phyloP scores from a whole-genome alignment of 2,888 invertebrate genomes.

The Schizotus pectinicornis region DNA sequence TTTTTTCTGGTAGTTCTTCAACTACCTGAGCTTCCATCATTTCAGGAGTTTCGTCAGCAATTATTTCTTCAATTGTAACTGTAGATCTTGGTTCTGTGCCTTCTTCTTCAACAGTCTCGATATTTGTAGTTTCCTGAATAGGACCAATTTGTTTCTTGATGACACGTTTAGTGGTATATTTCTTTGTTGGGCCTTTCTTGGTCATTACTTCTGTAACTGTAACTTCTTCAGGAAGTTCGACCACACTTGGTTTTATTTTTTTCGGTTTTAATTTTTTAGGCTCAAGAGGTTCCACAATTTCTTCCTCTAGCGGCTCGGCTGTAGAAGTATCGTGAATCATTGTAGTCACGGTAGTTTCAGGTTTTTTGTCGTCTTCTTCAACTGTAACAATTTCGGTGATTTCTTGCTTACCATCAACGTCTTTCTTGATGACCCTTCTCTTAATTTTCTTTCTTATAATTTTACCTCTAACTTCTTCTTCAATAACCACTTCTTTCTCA shows the following conservation, averaged over 20 bases:
- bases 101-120: constrained; percentile 49
- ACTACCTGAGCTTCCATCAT: constrained; percentile 32
- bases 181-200: constrained; percentile 32
- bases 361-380: constrained; percentile 58
- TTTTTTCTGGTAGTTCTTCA: constrained; percentile 38
- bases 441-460: constrained; percentile 18
- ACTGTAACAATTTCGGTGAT: constrained; percentile 57
- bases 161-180: constrained; percentile 18
- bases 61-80: constrained; percentile 45
- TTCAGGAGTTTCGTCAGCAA: constrained; percentile 39
- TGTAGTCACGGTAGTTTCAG: constrained; percentile 51
- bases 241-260: constrained; percentile 26
- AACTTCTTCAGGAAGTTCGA: constrained; percentile 41
- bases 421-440: constrained; percentile 49
- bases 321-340: constrained; percentile 37
- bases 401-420: constrained; percentile 33
- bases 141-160: constrained; percentile 33
- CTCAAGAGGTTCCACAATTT: constrained; percentile 30
- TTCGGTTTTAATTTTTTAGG: constrained; percentile 29
- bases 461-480: too few species aligned
- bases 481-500: too few species aligned
- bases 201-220: constrained; percentile 34
- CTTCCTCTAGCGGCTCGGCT: constrained; percentile 17
- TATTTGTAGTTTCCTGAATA: constrained; percentile 27
- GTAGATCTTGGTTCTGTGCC: constrained; percentile 51